Base-by-base conservation (phyloP, 2,113 vertebrate species). In the Heterotilapia buettikoferi region DNA sequence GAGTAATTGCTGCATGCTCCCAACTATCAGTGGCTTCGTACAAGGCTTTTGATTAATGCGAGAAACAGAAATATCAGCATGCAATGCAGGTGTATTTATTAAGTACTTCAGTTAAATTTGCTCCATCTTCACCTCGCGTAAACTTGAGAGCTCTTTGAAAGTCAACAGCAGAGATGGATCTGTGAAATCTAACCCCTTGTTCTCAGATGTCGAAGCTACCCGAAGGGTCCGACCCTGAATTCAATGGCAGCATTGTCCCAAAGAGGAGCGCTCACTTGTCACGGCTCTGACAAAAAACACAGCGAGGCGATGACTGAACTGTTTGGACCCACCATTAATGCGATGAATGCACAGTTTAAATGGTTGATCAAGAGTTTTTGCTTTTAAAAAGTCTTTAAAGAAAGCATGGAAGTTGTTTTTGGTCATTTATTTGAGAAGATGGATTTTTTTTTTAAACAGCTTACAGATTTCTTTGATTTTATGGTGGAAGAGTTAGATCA, bases 141-240 rank as follows among this genome's bases (percentile, higher is more conserved):
- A 53, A 76, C 68, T 83, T 50, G 4, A n/a, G 36, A 59, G n/a
- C 9, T 3, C 31, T 19, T 26, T 38, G 26, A 79, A 36, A 47
- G 53, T 56, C 71, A 14, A 71, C 40, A 66, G 59, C 21, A 40
- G 14, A 78, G 52, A 11, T 24, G 18, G 40, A 53, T 45, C 82
- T 33, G 86, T 66, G 92, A 89, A 92, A 94, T 52, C 52, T 78
- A 90, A 91, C 85, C 88, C 89, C 33, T 6, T 6, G 9, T 50
- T 92, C 88, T 93, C 86, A 80, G 90, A 95, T 95, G 91, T 94
- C 92, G 47, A 66, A 5, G 79, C 76, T 43, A 85, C 52, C 84
- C 9, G 84, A 38, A 52, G 82, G 45, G 3, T 79, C 78, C 12
- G 16, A 43, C 59, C 68, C n/a, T 1, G 8, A 29, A 54, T 53